Conservation (phyloP, 2,888 invertebrate species). For the Ichneumoninae sp. region DNA sequence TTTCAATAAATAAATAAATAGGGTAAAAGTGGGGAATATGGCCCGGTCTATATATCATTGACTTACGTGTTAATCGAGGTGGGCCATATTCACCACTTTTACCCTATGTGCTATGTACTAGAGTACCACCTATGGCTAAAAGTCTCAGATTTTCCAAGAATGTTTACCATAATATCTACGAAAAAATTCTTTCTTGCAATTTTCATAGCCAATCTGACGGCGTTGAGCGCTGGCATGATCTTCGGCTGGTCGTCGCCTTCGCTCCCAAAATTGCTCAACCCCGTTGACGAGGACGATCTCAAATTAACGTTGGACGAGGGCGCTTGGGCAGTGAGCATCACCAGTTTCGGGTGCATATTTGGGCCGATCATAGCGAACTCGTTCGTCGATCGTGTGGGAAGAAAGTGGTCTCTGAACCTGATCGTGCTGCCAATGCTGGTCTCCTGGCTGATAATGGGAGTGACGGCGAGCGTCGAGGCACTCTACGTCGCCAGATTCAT, state of each 20-base stretch:
- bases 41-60: no score
- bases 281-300: background rate
- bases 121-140: no score
- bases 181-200: background rate
- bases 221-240: constrained; percentile 28
- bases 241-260: constrained; percentile 35
- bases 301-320: background rate
- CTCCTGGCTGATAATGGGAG: constrained; percentile 26
- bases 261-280: constrained; percentile 45
- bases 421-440: constrained; percentile 37
- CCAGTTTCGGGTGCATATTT: constrained; percentile 31
- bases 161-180: no score
- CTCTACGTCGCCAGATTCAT: constrained; percentile 37
- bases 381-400: constrained; percentile 41
- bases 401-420: constrained; percentile 34
- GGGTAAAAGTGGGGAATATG: no score
- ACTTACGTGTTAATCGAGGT: no score
- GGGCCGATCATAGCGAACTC: constrained; percentile 32
- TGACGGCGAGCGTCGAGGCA: background rate
- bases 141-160: no score
- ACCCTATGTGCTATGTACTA: no score
- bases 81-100: no score
- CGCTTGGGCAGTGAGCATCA: constrained; percentile 34
- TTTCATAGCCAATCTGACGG: constrained; percentile 30
- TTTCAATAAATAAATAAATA: no score